Base-by-base conservation (phyloP, 2,797 vertebrate species). In the Pelobates cultripes region DNA sequence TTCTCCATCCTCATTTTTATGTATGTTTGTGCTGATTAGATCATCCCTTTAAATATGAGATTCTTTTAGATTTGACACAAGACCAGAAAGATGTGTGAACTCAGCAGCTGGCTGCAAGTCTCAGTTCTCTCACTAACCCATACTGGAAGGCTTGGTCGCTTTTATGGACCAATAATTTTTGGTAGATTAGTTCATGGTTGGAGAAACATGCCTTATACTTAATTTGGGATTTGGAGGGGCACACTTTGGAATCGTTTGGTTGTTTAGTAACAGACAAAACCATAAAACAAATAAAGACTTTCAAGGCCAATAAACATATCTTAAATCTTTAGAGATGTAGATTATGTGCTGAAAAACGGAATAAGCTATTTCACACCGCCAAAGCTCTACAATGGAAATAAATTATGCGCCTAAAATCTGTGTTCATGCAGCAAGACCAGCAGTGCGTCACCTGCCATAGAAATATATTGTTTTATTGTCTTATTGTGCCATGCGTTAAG, bases 271-370 rank as follows among this genome's bases (percentile, higher is more conserved):
- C 41, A 55, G 61, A 72, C 69, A 47, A 70, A 69, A 75, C 72
- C 43, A 70, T 80, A 80, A 73, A 73, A 55, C 42, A 57, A 68
- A 43, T 3, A 64, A 45, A 57, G n/a, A 70, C 71, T 75, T 69
- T 80, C 79, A 72, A 74, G n/a, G 72, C 79, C 47, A 75, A 80
- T 75, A 75, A 80, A 80, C 63, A 69, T 42, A 57, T 57, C 55
- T 57, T 51, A 51, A 51, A 57, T 57, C 13, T 57, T 57, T 57
- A 57, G 55, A 57, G 13, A 14, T 57, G 9, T 57, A 57, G 55
- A 57, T 57, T 7, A 57, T 12, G 1, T 28, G 28, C 28, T 28
- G 28, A 28, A 28, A 28, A 28, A 28, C 28, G 28, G 28, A 28
- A 28, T 28, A 28, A 28, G 28, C 28, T 28, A 28, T 28, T 28